Evolutionary conservation across 2,888 invertebrate species (phyloP), one percentile per base, ranked within the genome.

Genomic region (Lithophane socia): DNA sequence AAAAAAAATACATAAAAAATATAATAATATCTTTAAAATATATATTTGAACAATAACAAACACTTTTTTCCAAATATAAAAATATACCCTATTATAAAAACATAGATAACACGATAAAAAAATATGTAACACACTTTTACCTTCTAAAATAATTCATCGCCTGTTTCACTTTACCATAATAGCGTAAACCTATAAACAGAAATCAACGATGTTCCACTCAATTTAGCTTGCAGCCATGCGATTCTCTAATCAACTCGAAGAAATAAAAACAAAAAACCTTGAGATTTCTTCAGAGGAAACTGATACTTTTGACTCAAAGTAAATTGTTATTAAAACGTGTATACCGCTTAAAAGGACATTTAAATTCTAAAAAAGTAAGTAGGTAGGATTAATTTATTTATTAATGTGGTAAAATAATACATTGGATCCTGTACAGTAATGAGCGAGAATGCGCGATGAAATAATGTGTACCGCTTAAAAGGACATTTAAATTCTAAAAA

Each of bases 181-280:
- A 24, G 24, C 13, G 10, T n/a, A 44, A 70, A 76, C 37, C 16
- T n/a, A 58, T 66, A 63, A 67, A 77, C 44, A 63, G 24, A 24
- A 63, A 67, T 60, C 64, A 71, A 77, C 42, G 61, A 24, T 52
- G 24, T 76, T 82, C 77, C 67, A 71, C 54, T 52, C 67, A 67
- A 82, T 80, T 71, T 54, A 61, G 29, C 52, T 47, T 71, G 71
- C 83, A 82, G 24, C 47, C 52, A 67, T 67, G 70, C 77, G 37
- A 60, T 77, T 63, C 24, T n/a, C 37, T 82, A 70, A 77, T 77
- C 66, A 77, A 76, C 44, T 42, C 9, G 24, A 67, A 76, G 44
- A 80, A 75, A 12, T 44, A 24, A 21, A 13, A 47, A 66, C 1
- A 42, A 56, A 67, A 54, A 54, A 3, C 5, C 21, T 61, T 42